These are phyloP conservation scores for Cyphomyrus plagiostoma DNA, from an alignment of 2,113 vertebrate species.

Conservation along the genomic window DNA sequence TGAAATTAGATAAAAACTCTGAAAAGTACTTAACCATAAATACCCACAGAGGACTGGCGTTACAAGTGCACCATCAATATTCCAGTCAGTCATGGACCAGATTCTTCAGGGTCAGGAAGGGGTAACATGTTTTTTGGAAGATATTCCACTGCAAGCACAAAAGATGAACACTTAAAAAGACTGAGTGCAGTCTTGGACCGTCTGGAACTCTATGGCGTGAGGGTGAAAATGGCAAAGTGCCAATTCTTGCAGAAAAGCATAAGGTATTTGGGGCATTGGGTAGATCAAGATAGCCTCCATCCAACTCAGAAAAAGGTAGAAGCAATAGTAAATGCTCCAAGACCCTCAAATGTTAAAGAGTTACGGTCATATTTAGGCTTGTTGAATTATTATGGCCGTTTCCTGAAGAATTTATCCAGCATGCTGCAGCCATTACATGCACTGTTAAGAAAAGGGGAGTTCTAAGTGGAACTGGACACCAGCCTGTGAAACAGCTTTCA, in stretches of 20 bases:
- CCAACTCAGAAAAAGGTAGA: background rate
- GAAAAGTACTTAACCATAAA: constrained; percentile 26
- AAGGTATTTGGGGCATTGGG: background rate
- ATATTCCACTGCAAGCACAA: background rate
- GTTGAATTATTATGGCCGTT: background rate
- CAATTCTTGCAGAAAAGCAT: background rate
- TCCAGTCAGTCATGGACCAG: background rate
- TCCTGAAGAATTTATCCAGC: background rate
- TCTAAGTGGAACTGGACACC: background rate
- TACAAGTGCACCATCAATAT: background rate
- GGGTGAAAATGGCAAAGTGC: background rate
- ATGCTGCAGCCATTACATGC: background rate
- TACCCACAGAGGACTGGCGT: constrained; percentile 12
- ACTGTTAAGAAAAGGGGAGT: no score
- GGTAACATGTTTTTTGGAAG: constrained; percentile 10
- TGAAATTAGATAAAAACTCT: constrained; percentile 14
- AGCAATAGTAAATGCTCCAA: background rate
- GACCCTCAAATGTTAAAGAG: background rate
- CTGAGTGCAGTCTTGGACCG: background rate
- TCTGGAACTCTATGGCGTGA: background rate
- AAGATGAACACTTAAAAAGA: background rate
- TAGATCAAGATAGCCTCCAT: background rate
- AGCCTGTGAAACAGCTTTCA: background rate
- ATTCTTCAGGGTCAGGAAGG: constrained; percentile 7
- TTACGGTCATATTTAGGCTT: background rate